Base-by-base conservation (phyloP, 2,888 invertebrate genomes). In the Cenopis cana region DNA sequence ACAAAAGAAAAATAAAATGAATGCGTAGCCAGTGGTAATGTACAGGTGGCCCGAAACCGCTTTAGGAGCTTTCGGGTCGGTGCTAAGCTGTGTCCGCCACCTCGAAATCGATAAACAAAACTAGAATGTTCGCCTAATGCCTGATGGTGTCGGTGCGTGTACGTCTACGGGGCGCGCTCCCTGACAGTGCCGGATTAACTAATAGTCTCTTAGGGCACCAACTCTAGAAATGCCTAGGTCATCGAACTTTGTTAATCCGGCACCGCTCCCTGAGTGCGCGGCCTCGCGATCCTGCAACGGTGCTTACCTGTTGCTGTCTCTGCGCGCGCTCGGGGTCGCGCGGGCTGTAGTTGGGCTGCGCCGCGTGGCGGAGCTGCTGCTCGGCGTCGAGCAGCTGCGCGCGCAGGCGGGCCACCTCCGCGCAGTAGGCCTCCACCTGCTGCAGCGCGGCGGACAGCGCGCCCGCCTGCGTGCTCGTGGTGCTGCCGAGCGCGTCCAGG, bases 351-450 rank as follows among this genome's bases (percentile, higher is more conserved):
- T 96, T 96, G 73, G 98, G 97, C 83, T 97, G 97, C 88, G 97
- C 95, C 61, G 97, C 96, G 73, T 96, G 95, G 74, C 98, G 95
- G 84, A 98, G 94, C 86, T 97, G 97, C 88, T 98, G 98, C 89
- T 98, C 98, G 76, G 97, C 97, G 86, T 96, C 96, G 75, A 97
- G 95, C 82, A 98, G 96, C 88, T 97, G 96, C 82, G 97, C 96
- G 72, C 98, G 95, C 77, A 98, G 94, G 65, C 96, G 95, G 82
- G 97, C 97, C 85, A 98, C 96, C 91, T 98, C 98, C 85, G 96
- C 95, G 87, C 97, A 97, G 89, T 98, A 97, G 75, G 96, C 95
- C 86, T 98, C 98, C 80, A 98, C 96, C 90, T 98, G 98, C 76
- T 95, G 93, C 65, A 98, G 95, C 78, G 97, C 97, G 52, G 95